Evolutionary conservation across 2,888 invertebrate genomes (phyloP).

Genomic region (Dasypolia templi): DNA sequence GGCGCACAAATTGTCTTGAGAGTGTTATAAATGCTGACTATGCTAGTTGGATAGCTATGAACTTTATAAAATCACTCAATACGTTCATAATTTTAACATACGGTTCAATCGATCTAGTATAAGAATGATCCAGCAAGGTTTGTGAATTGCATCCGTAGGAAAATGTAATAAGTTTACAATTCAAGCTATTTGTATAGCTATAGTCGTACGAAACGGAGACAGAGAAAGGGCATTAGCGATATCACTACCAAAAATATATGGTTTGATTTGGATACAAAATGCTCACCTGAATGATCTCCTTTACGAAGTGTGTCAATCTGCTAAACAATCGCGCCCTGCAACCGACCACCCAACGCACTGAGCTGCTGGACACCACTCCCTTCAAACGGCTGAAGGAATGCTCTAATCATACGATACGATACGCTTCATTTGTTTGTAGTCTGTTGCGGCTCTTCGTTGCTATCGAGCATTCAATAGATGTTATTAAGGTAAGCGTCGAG

Average conservation of each 20-base stretch:
- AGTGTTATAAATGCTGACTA: too few species aligned
- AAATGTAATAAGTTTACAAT: too few species aligned
- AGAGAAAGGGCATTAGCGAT: neutral
- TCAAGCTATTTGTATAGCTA: too few species aligned
- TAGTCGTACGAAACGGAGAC: neutral
- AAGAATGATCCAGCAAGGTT: too few species aligned
- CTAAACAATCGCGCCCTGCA: neutral
- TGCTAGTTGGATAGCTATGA: too few species aligned
- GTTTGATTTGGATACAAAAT: neutral
- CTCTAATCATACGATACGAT: constrained; percentile 13
- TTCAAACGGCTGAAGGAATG: neutral
- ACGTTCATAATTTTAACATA: too few species aligned
- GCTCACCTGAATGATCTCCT: neutral
- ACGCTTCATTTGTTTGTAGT: constrained; percentile 13
- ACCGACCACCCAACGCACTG: neutral
- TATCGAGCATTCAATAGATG: constrained; percentile 30
- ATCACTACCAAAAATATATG: neutral
- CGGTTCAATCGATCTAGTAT: too few species aligned
- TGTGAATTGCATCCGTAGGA: too few species aligned
- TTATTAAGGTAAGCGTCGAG: constrained; percentile 41
- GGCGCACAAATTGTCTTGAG: too few species aligned
- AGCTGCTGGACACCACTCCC: neutral
- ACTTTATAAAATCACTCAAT: too few species aligned
- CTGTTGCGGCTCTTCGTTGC: neutral
- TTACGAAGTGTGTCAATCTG: neutral